Percentiles rank a stretch among this genome's conserved stretches.
Conservation (phyloP, 2,113 vertebrate genomes). For the Numida meleagris region DNA sequence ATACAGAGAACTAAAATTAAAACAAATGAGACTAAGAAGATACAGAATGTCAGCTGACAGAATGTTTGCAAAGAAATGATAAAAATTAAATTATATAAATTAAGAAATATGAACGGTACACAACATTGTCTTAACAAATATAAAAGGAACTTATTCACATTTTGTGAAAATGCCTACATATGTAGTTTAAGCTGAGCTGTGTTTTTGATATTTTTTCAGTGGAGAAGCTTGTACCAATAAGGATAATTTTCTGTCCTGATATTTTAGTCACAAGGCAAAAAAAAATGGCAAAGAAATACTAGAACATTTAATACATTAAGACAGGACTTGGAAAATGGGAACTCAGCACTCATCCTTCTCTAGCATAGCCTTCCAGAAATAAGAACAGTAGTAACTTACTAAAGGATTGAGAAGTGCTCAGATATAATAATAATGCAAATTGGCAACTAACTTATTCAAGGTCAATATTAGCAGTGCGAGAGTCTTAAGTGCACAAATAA, state of each 20-base stretch:
- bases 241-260: background rate
- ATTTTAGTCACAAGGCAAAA: background rate
- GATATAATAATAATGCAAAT: background rate
- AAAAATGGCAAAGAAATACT: fast-evolving
- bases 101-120: background rate
- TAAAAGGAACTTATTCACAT: fast-evolving
- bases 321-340: fast-evolving
- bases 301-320: background rate
- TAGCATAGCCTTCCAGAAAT: too few species aligned
- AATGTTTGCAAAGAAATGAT: background rate
- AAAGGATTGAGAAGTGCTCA: fast-evolving
- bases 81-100: background rate
- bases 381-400: background rate
- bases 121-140: background rate
- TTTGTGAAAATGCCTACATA: background rate
- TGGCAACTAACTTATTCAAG: fast-evolving
- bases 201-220: background rate
- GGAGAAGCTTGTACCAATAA: background rate
- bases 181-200: background rate
- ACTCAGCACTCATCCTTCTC: too few species aligned
- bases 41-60: background rate
- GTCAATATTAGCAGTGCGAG: background rate
- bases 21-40: background rate
- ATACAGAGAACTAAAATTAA: background rate
- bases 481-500: background rate